These are phyloP conservation scores for Hyperoodon ampullatus DNA, from an alignment of 2,113 vertebrate genomes.

Conservation along the genomic window DNA sequence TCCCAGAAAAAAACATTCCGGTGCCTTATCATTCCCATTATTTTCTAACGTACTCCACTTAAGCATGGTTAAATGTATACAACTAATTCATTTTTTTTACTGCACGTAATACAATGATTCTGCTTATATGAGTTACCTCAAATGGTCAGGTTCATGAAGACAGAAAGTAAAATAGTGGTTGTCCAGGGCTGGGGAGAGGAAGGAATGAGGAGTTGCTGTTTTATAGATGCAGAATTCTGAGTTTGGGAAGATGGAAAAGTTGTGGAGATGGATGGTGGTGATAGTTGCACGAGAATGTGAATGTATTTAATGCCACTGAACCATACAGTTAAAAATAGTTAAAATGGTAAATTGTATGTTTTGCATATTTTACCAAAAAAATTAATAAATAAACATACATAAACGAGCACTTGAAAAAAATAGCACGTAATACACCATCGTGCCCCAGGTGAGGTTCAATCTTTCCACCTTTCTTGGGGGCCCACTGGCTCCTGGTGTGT, in stretches of 20 bases:
- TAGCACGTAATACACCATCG: not conserved
- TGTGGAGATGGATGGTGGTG: not conserved
- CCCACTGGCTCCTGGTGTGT: not conserved
- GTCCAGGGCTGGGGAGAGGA: not conserved
- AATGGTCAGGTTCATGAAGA: not conserved
- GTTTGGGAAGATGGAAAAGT: not conserved
- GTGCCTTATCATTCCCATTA: not conserved
- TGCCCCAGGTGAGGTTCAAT: not conserved
- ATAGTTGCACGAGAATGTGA: not conserved
- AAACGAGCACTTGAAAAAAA: not conserved
- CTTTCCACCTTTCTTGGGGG: not conserved
- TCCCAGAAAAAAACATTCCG: not conserved
- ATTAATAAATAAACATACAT: not conserved
- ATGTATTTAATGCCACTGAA: not conserved
- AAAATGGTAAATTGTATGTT: not conserved
- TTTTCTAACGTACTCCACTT: not conserved
- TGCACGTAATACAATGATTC: not conserved
- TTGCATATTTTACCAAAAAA: not conserved
- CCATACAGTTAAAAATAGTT: not conserved
- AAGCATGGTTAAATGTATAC: not conserved
- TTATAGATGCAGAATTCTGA: not conserved
- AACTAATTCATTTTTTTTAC: not conserved
- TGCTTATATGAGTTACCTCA: not conserved
- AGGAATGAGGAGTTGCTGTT: not conserved
- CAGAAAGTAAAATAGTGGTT: not conserved